A percentile compares a stretch with the other conserved stretches of the same genome.
These are phyloP conservation scores for Mormoops blainvillei DNA, from an alignment of 2,113 vertebrate species.

Conservation along the genomic window DNA sequence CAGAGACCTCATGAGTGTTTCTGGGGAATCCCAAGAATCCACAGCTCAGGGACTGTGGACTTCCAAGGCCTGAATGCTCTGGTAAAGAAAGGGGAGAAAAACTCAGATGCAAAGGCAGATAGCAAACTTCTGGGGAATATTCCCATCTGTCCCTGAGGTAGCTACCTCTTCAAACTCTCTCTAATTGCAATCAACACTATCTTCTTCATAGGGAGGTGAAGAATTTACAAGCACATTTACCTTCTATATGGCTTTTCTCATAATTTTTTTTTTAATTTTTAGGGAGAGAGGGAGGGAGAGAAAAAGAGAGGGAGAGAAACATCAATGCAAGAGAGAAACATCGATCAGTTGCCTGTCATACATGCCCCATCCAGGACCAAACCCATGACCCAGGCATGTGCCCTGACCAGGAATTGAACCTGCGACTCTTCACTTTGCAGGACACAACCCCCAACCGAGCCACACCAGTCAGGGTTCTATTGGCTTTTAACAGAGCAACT, in stretches of 20 bases:
- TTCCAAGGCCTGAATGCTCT: not conserved
- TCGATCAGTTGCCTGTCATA: too few species aligned
- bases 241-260: not conserved
- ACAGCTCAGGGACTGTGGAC: not conserved
- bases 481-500: conserved; percentile 2
- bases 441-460: too few species aligned
- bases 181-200: not conserved
- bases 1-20: not conserved
- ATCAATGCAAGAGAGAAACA: too few species aligned
- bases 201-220: not conserved
- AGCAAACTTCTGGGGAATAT: not conserved
- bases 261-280: too few species aligned
- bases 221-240: not conserved
- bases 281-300: too few species aligned
- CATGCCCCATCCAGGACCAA: too few species aligned
- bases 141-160: not conserved
- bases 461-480: too few species aligned
- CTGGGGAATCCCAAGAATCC: not conserved
- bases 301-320: too few species aligned
- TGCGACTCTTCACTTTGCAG: too few species aligned
- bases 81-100: not conserved
- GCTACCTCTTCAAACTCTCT: not conserved
- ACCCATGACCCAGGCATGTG: too few species aligned
- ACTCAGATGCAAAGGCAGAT: not conserved
- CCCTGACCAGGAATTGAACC: too few species aligned